Evolutionary conservation across 2,113 vertebrate genomes (phyloP).

Genomic region (Pollachius pollachius): DNA sequence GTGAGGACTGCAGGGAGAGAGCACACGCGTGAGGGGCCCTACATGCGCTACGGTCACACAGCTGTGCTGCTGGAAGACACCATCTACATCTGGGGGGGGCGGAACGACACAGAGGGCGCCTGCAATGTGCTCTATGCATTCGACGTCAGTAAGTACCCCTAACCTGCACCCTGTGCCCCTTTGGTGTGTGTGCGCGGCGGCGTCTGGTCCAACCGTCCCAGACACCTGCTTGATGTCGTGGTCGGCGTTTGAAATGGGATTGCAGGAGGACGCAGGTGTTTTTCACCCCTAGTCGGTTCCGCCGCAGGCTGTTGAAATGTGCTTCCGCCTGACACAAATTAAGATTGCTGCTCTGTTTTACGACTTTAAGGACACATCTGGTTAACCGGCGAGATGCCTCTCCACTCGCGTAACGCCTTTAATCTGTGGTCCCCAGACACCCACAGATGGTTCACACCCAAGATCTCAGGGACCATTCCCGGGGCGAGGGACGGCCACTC

Average conservation of each 20-base stretch:
- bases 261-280: too few species aligned
- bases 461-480: conserved; percentile 87
- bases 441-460: conserved; percentile 92
- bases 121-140: conserved; percentile 99
- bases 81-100: conserved; percentile 96
- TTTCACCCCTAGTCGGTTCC: too few species aligned
- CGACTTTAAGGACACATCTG: too few species aligned
- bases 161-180: neutral
- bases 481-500: conserved; percentile 96
- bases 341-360: too few species aligned
- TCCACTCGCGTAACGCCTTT: conserved; percentile 11
- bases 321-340: too few species aligned
- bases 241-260: neutral
- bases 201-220: neutral
- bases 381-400: too few species aligned
- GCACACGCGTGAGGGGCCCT: conserved; percentile 88
- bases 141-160: conserved; percentile 88
- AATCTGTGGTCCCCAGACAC: conserved; percentile 71
- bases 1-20: conserved; percentile 81
- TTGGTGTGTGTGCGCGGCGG: conserved; percentile 2
- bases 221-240: neutral
- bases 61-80: conserved; percentile 93
- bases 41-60: conserved; percentile 98
- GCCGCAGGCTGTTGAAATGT: too few species aligned
- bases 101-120: conserved; percentile 96